phyloP scores from a whole-genome alignment of 2,797 vertebrate species.

The Pseudochirops corinnae region DNA sequence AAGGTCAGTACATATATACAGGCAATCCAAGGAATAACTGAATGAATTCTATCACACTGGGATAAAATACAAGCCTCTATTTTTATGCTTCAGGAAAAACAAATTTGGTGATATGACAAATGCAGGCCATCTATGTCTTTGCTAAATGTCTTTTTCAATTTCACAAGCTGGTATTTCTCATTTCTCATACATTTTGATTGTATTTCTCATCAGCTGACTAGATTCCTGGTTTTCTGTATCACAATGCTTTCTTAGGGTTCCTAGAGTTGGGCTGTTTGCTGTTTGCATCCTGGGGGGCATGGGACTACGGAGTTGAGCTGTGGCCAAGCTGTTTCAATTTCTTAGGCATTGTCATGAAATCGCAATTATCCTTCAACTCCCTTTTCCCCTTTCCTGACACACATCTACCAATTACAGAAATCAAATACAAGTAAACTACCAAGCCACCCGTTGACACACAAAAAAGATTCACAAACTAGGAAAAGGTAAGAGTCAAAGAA shows the following conservation, averaged over 20 bases:
- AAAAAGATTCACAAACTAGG: constrained; percentile 6
- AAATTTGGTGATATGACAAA: not conserved
- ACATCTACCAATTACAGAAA: constrained; percentile 27
- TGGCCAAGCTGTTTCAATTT: constrained; percentile 11
- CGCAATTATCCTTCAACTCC: constrained; percentile 16
- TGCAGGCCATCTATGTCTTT: not conserved
- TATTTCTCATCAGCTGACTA: not conserved
- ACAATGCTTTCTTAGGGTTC: constrained; percentile 11
- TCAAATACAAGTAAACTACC: not conserved
- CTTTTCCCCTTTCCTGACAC: not conserved
- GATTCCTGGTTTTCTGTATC: not conserved
- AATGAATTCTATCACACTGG: not conserved
- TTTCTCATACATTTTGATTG: constrained; percentile 26
- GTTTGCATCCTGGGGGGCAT: not conserved
- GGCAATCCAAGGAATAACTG: not conserved
- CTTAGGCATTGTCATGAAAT: not conserved
- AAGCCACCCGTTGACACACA: not conserved
- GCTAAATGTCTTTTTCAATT: not conserved
- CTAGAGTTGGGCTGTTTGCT: constrained; percentile 1
- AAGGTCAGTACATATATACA: not conserved
- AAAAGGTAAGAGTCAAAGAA: not conserved
- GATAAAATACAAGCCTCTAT: not conserved
- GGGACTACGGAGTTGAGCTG: constrained; percentile 1
- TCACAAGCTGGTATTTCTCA: not conserved
- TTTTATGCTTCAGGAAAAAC: not conserved